Evolutionary conservation across 2,113 vertebrate genomes (phyloP).

Genomic region (Hoplias malabaricus): DNA sequence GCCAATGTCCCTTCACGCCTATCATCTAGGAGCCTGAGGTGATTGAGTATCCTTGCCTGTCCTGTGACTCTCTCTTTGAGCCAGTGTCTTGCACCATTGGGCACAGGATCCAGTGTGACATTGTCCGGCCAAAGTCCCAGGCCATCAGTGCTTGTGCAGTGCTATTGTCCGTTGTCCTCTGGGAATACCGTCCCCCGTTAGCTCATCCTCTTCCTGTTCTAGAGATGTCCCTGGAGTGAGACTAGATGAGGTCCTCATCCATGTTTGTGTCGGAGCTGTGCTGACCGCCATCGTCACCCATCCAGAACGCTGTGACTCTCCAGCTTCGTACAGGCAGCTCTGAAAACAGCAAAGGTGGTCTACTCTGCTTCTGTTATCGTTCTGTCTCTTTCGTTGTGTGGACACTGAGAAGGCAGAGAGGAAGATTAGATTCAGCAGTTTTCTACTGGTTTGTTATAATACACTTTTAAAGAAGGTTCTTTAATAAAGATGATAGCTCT

Average conservation of each 20-base stretch:
- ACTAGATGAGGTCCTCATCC: not conserved
- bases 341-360: not conserved
- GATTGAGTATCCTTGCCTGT: not conserved
- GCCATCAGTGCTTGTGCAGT: not conserved
- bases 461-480: too few relatives aligned
- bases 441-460: too few relatives aligned
- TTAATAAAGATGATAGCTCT: not conserved
- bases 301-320: not conserved
- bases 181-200: not conserved
- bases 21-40: not conserved
- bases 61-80: not conserved
- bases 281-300: not conserved
- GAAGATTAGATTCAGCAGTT: not conserved
- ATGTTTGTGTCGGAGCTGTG: not conserved
- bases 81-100: not conserved
- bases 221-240: not conserved
- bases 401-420: too few relatives aligned
- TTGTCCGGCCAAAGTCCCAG: not conserved
- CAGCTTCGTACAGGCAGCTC: not conserved
- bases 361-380: not conserved
- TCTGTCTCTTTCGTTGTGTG: too few relatives aligned
- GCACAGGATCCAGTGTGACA: not conserved
- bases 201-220: not conserved
- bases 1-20: not conserved
- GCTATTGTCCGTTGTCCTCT: too few relatives aligned